These are phyloP conservation scores for Morone chrysops DNA, from an alignment of 2,113 vertebrate species.

Conservation along the genomic window DNA sequence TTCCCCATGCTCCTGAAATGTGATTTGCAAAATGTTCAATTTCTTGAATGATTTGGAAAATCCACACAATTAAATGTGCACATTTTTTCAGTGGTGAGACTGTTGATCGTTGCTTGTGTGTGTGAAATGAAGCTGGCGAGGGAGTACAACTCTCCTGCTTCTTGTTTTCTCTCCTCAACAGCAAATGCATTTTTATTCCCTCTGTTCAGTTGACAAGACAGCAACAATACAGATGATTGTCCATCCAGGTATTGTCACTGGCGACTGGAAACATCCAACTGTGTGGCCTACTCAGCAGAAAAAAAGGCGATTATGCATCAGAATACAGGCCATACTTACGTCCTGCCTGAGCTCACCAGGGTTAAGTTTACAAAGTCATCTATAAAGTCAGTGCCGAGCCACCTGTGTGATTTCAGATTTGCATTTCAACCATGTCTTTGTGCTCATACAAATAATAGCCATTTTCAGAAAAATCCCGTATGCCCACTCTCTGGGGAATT, in stretches of 20 bases:
- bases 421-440: not conserved
- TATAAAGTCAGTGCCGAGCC: not conserved
- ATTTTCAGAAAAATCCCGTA: not conserved
- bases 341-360: not conserved
- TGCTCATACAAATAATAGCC: not conserved
- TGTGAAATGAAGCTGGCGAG: not conserved
- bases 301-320: slow-evolving; percentile 21
- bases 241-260: slow-evolving; percentile 36
- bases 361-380: not conserved
- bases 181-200: slow-evolving; percentile 11
- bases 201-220: slow-evolving; percentile 19
- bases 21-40: slow-evolving; percentile 62
- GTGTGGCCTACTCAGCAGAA: slow-evolving; percentile 39
- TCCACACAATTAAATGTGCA: slow-evolving; percentile 75
- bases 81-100: slow-evolving; percentile 65
- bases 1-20: slow-evolving; percentile 54
- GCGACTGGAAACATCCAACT: slow-evolving; percentile 57
- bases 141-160: not conserved
- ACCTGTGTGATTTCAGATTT: not conserved
- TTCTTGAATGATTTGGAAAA: slow-evolving; percentile 66
- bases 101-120: slow-evolving; percentile 33
- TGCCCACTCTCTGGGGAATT: not conserved
- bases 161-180: slow-evolving; percentile 1
- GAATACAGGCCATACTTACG: slow-evolving; percentile 4
- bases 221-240: slow-evolving; percentile 49